Base-by-base conservation (phyloP, 2,888 invertebrate species). In the Cryptus viduatorius region DNA sequence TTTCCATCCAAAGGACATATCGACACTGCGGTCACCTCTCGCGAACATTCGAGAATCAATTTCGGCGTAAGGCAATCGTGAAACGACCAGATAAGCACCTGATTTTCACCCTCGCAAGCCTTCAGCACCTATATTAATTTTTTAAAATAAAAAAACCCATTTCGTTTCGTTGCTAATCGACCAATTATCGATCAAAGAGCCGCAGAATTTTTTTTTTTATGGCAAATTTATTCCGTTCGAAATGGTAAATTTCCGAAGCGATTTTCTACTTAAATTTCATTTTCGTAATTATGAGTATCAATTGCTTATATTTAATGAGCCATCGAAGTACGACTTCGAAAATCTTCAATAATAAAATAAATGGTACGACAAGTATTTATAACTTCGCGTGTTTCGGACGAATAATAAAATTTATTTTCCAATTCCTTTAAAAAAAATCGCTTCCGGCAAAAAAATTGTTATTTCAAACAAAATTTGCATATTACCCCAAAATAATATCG, bases 1-100 rank as follows among this genome's bases (percentile, higher is more conserved):
- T 96, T 96, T 83, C 95, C 95, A 90, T 97, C 94, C 84, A 95
- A 95, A 0, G 96, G 96, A 90, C 96, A 97, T 92, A 96, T 96
- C 0, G 96, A 95, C 10, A 97, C 92, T 0, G 94, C 92, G 46
- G 95, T 95, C 0, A 97, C 95, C 93, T 96, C 96, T 56, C 96
- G 94, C 0, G 96, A 95, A 3, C 96, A 94, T 91, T 96, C 95
- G 75, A 97, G 94, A 88, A 96, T 95, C 59, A 97, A 92, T 93
- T 96, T 97, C 24, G 96, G 96, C 37, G 95, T 94, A 2, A 97
- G 93, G 77, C 95, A 95, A 88, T 97, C 97, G 42, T 95, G 94
- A 85, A 97, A 96, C 87, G 96, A 96, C 97, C 97, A 97, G 87
- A 97, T 94, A 83, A 97, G 94, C 1, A 97, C 96, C 0, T 96